Conservation (phyloP, 2,888 invertebrate species). For the Salticus scenicus region DNA sequence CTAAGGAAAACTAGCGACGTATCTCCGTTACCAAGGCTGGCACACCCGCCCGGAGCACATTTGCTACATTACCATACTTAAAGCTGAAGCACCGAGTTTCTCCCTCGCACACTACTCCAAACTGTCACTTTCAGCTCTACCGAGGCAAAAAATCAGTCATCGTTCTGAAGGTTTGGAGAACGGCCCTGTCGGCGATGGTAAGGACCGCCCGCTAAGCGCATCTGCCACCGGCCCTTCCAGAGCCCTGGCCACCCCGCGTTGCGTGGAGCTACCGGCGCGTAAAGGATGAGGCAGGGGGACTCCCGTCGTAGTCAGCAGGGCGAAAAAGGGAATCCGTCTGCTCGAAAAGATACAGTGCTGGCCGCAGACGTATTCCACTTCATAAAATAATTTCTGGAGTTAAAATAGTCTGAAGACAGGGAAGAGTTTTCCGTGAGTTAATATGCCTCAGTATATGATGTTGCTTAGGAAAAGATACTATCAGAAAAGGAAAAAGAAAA, state of each 20-base stretch:
- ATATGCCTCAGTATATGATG: no score
- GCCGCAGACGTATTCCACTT: no score
- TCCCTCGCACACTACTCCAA: background rate
- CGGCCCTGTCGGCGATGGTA: background rate
- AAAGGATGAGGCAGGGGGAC: background rate
- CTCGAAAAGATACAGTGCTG: background rate
- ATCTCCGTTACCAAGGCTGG: no score
- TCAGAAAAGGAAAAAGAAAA: no score
- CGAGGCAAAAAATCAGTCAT: conserved; percentile 1
- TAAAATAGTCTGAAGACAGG: no score
- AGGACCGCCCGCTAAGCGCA: conserved; percentile 20
- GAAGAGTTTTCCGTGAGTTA: no score
- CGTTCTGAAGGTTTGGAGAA: background rate
- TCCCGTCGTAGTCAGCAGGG: background rate
- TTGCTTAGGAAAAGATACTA: no score
- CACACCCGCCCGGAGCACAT: no score
- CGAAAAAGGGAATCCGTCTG: background rate
- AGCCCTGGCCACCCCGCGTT: background rate
- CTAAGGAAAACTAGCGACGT: no score
- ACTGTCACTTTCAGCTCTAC: conserved; percentile 14
- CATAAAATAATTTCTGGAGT: no score
- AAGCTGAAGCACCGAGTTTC: background rate
- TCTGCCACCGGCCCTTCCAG: background rate
- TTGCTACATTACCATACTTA: background rate
- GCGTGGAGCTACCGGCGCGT: background rate